These are phyloP conservation scores for Protosalanx chinensis DNA, from an alignment of 2,797 vertebrate species.

Conservation along the genomic window DNA sequence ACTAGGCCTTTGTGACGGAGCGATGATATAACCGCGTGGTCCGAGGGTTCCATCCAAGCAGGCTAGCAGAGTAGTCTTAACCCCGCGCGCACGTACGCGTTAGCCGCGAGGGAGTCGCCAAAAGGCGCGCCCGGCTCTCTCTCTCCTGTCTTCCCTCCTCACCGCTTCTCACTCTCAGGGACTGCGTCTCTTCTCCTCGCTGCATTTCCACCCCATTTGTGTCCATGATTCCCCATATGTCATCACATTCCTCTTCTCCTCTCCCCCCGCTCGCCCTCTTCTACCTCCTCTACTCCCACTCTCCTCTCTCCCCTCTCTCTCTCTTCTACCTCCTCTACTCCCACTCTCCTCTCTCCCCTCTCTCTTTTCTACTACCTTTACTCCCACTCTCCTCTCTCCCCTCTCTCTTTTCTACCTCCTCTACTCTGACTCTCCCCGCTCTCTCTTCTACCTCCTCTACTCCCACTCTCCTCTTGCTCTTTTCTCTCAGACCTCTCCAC, in stretches of 20 bases:
- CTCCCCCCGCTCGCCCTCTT: slow-evolving; percentile 46
- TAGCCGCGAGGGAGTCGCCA: background rate
- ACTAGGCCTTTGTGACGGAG: slow-evolving; percentile 24
- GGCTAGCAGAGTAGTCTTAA: no score
- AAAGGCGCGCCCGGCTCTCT: background rate
- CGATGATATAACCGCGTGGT: background rate
- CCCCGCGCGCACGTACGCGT: background rate
- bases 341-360: no score
- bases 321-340: background rate
- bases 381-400: no score
- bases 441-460: background rate
- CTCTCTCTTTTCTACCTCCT: background rate
- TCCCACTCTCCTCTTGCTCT: slow-evolving; percentile 30
- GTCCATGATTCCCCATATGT: slow-evolving; percentile 46
- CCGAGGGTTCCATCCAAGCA: background rate
- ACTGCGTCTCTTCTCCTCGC: slow-evolving; percentile 2
- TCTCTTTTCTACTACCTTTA: no score
- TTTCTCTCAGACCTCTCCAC: slow-evolving; percentile 6
- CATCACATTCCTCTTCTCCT: slow-evolving; percentile 46
- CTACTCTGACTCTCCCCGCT: background rate
- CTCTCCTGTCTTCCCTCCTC: slow-evolving; percentile 19
- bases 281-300: slow-evolving; percentile 43
- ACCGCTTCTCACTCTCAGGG: slow-evolving; percentile 8
- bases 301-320: slow-evolving; percentile 40
- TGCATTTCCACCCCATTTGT: slow-evolving; percentile 36